Evolutionary conservation across 2,797 vertebrate genomes (phyloP), one percentile per base, ranked within the genome.

Genomic region (Mionectes olivaceus): DNA sequence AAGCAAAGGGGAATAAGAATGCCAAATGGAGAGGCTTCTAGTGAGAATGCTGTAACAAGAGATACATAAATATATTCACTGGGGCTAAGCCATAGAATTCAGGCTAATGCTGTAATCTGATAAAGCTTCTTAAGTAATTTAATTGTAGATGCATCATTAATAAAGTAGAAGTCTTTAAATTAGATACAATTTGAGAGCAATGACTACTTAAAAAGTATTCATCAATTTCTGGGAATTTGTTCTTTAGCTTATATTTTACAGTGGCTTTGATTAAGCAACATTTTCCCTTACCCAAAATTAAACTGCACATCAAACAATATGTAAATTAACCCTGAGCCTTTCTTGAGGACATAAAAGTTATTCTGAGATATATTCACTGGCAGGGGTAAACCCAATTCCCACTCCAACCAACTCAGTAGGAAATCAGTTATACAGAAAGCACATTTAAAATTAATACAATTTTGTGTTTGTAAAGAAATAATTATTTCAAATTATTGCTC

Each of bases 401-500:
- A 97, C 49, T 87, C 89, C 93, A 96, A 89, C 94, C 47, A n/a
- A 88, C 96, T 97, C 94, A 13, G 94, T 69, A 97, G 96, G 97
- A 97, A 97, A 94, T 96, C 95, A 95, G 90, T 85, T 87, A 94
- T 53, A 96, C 79, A 97, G 97, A 97, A 97, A 97, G 95, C 95
- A 95, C 87, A 97, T 97, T 96, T 96, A 94, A 97, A 97, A 98
- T 98, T 96, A 97, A 97, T 97, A 96, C 79, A 95, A 93, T 94
- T 97, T 96, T 86, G 82, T 97, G 96, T 98, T 98, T 97, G 94
- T 95, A 97, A 97, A 97, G 97, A 97, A 97, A 96, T 97, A 96
- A 97, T 98, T 97, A 97, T 97, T 97, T 98, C 97, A 97, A 98
- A 98, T 98, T 97, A 98, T 98, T 28, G 1, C 97, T 97, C 91